Evolutionary conservation across 1,140 invertebrate genomes (phyloP), one percentile per base, ranked within the genome.

Genomic region (Drosophila ananassae): DNA sequence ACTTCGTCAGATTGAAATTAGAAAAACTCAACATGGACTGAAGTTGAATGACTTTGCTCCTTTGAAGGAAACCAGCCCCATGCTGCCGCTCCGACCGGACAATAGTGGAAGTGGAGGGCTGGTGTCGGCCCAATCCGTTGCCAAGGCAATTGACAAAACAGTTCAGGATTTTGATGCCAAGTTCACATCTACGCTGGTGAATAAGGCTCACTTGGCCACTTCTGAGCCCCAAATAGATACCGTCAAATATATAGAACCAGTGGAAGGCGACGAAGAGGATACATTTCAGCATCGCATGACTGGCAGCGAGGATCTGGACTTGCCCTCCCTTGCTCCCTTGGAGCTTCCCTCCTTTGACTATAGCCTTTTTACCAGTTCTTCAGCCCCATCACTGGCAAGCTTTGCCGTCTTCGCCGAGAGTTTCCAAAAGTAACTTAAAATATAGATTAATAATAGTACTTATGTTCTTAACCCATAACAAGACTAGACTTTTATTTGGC

Each of bases 61-160:
- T 0, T 30, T 89, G 0, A 81, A 79, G 2, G 80, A 90, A 51
- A 73, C 76, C 12, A 87, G 79, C 41, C 77, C 75, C 7, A 77
- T 82, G 78, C 21, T 90, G 21, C 84, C 84, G 6, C 39, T 90
- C 4, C 63, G 87, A 0, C 72, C 73, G 6, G 89, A 90, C 17
- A 68, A 71, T 8, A 79, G 71, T 44, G 60, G 46, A 2, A 72
- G 56, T 24, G 57, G 57, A 3, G 28, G 32, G 2, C 21, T 73
- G 3, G 75, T 56, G 1, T 91, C 82, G 0, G 85, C 85, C 0
- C 89, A 90, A 22, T 91, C 90, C 1, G 80, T 91, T 37, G 85
- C 90, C 37, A 91, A 91, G 46, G 90, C 90, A 2, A 91, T 91
- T 13, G 90, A 91, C 41, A 91, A 89, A 41, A 91, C 90, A 28